Percentiles rank a stretch among this genome's conserved stretches.
Evolutionary conservation across 2,797 vertebrate genomes (phyloP).

Genomic region (Anguilla anguilla): DNA sequence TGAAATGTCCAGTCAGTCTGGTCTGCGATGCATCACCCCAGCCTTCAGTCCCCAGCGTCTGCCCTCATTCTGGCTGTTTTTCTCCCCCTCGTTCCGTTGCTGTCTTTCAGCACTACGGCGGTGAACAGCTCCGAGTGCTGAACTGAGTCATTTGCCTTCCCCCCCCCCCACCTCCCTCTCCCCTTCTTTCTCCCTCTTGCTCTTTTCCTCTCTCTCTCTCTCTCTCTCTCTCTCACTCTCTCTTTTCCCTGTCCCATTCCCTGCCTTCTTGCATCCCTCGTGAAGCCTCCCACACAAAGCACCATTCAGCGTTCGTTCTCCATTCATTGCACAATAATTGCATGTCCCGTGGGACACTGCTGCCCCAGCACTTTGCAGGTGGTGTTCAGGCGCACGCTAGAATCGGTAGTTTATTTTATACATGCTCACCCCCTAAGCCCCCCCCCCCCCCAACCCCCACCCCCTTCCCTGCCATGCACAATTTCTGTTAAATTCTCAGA

Average conservation of each 20-base stretch:
- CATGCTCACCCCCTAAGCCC: not conserved
- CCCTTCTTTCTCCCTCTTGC: not conserved
- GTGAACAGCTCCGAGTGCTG: constrained; percentile 21
- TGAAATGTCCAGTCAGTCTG: not conserved
- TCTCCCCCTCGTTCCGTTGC: not conserved
- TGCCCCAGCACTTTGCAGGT: constrained; percentile 15
- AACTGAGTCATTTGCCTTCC: not conserved
- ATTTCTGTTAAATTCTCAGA: not conserved
- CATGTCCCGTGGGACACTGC: constrained; percentile 16
- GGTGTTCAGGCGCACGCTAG: constrained; percentile 25
- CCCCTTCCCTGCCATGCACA: not conserved
- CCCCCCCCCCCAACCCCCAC: too few species aligned
- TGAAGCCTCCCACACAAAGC: constrained; percentile 26
- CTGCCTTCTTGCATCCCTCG: constrained; percentile 16
- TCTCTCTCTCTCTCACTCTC: not conserved
- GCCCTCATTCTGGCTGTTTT: not conserved
- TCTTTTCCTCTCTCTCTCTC: not conserved
- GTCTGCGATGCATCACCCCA: constrained; percentile 11
- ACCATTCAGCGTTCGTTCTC: constrained; percentile 23
- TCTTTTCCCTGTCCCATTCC: constrained; percentile 5
- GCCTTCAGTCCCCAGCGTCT: not conserved
- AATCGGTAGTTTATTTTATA: constrained; percentile 39
- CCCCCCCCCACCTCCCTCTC: not conserved
- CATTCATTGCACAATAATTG: constrained; percentile 29
- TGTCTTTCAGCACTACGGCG: constrained; percentile 22